Evolutionary conservation across 53 echinoderm and acorn worm species (phyloP).

Genomic region (Stichopus horrens): DNA sequence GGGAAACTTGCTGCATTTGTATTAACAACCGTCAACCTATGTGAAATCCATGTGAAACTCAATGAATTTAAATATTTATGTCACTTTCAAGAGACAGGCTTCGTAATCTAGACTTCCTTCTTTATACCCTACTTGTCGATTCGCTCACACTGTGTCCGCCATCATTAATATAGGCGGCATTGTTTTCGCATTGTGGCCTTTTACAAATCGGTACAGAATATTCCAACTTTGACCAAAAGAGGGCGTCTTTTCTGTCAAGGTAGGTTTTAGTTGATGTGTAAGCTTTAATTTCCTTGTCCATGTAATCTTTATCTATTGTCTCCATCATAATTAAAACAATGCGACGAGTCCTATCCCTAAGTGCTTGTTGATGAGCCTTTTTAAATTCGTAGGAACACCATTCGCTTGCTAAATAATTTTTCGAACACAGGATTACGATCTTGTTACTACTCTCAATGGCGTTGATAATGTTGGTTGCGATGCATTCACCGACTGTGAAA

Average conservation of each 20-base stretch:
- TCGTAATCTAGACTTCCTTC: no score
- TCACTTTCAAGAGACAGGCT: no score
- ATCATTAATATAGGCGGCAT: no score
- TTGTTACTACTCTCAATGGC: constrained; percentile 64
- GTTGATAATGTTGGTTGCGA: constrained; percentile 66
- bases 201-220: constrained; percentile 56
- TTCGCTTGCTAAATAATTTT: constrained; percentile 68
- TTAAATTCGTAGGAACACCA: constrained; percentile 81
- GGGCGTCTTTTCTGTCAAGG: constrained; percentile 56
- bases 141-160: no score
- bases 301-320: constrained; percentile 36
- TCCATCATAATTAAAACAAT: constrained; percentile 67
- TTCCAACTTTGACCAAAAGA: constrained; percentile 65
- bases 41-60: no score
- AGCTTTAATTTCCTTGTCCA: constrained; percentile 64
- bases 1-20: no score
- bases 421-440: constrained; percentile 61
- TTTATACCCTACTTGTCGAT: no score
- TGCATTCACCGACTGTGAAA: constrained; percentile 71
- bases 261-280: constrained; percentile 71
- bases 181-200: no score
- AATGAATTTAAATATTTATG: no score
- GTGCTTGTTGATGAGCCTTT: constrained; percentile 59
- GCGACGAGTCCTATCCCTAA: constrained; percentile 55
- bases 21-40: no score